Conservation (phyloP, 2,888 invertebrate genomes). For the Brachyopa scutellaris region DNA sequence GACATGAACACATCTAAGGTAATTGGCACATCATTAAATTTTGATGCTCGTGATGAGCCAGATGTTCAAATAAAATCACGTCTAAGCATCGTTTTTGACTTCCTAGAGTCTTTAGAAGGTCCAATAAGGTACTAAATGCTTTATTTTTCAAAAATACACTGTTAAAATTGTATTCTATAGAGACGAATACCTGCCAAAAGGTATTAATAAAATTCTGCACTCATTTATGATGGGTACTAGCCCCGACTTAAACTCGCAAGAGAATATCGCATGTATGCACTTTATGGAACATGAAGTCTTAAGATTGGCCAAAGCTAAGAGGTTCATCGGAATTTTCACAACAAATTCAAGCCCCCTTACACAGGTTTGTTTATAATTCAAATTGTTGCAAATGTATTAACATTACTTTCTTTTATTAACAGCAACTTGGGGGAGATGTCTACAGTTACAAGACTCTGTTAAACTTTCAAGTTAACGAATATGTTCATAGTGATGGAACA, state of each 20-base stretch:
- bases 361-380: conserved; percentile 84
- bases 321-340: conserved; percentile 90
- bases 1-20: conserved; percentile 82
- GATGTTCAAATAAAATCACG: conserved; percentile 87
- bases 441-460: conserved; percentile 89
- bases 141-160: neutral
- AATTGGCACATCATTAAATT: conserved; percentile 89
- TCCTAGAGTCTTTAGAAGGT: conserved; percentile 89
- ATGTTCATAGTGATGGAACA: conserved; percentile 87
- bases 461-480: conserved; percentile 92
- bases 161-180: conserved; percentile 76
- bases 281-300: conserved; percentile 90
- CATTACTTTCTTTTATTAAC: conserved; percentile 64
- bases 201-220: conserved; percentile 88
- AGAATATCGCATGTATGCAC: conserved; percentile 90
- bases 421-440: conserved; percentile 92
- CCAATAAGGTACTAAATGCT: conserved; percentile 84
- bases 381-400: neutral
- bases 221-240: conserved; percentile 95
- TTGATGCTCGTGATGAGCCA: conserved; percentile 92
- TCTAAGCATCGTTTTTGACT: conserved; percentile 88
- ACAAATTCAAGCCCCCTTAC: conserved; percentile 95
- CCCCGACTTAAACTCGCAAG: conserved; percentile 85
- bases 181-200: conserved; percentile 85
- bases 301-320: conserved; percentile 85